phyloP scores from a whole-genome alignment of 2,888 invertebrate species.

The Itoplectis maculator region DNA sequence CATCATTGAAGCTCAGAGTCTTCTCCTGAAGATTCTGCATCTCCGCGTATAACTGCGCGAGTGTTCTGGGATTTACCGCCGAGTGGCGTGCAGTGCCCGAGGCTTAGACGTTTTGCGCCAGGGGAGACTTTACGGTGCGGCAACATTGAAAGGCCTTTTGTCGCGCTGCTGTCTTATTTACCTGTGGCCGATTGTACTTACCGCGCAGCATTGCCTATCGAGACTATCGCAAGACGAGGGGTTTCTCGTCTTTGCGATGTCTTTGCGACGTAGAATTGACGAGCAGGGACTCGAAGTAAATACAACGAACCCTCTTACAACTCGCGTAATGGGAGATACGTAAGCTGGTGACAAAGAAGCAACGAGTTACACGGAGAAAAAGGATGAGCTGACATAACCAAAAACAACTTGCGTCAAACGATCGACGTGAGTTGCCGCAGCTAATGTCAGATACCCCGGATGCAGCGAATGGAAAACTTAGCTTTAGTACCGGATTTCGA shows the following conservation, averaged over 20 bases:
- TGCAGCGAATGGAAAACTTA: too few species aligned
- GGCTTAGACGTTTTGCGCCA: conserved; percentile 70
- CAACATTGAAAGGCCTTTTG: conserved; percentile 69
- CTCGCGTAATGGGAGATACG: not conserved
- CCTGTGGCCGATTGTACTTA: conserved; percentile 76
- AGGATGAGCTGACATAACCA: too few species aligned
- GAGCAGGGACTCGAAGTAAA: not conserved
- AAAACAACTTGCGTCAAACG: too few species aligned
- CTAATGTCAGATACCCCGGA: too few species aligned
- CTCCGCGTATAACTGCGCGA: conserved; percentile 46
- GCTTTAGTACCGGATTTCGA: too few species aligned
- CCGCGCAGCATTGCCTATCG: conserved; percentile 62
- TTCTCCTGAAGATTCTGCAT: conserved; percentile 40
- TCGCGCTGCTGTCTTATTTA: conserved; percentile 79
- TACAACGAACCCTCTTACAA: not conserved
- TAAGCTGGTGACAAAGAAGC: not conserved
- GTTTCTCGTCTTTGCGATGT: conserved; percentile 2
- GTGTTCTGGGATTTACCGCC: conserved; percentile 66
- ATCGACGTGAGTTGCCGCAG: too few species aligned
- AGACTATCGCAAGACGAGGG: conserved; percentile 26
- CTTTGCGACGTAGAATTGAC: not conserved
- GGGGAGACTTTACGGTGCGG: conserved; percentile 57
- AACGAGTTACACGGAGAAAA: not conserved
- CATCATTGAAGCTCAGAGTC: conserved; percentile 40
- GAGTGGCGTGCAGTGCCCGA: conserved; percentile 74